phyloP scores from a whole-genome alignment of 2,888 invertebrate species.

The Callinectes sapidus region DNA sequence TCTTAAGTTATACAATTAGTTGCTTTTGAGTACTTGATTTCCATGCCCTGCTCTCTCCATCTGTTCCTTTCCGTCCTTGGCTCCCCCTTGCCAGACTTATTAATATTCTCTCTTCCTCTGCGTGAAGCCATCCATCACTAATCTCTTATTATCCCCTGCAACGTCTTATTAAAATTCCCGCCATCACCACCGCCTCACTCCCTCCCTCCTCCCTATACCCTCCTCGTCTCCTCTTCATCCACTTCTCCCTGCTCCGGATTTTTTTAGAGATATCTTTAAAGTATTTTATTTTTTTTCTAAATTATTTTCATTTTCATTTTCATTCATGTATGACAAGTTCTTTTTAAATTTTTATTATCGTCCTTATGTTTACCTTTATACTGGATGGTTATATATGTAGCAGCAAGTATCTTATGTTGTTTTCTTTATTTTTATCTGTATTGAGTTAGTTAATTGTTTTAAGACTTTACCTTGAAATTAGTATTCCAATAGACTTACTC shows the following conservation, averaged over 20 bases:
- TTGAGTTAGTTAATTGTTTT: neutral
- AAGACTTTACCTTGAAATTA: neutral
- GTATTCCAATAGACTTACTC: neutral
- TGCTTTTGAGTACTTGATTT: neutral
- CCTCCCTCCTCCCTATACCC: constrained; percentile 30
- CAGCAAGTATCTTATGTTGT: neutral
- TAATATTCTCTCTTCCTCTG: constrained; percentile 45
- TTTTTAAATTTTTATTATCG: neutral
- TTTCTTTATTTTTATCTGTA: neutral
- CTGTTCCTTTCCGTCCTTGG: neutral
- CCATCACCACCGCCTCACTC: constrained; percentile 49
- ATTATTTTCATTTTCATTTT: neutral
- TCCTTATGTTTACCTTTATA: neutral
- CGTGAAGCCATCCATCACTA: constrained; percentile 62
- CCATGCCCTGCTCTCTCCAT: neutral
- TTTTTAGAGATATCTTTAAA: neutral
- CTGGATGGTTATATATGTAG: neutral
- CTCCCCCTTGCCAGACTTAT: constrained; percentile 33
- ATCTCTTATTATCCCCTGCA: constrained; percentile 56
- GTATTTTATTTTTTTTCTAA: neutral
- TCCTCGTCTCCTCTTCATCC: constrained; percentile 40
- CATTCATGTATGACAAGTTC: neutral
- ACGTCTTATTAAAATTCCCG: constrained; percentile 56
- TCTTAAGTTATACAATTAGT: neutral
- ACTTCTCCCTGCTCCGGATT: neutral